Percentiles rank a stretch among this genome's conserved stretches.
These are phyloP conservation scores for Oxyura jamaicensis DNA, from an alignment of 2,113 vertebrate species.

Conservation along the genomic window DNA sequence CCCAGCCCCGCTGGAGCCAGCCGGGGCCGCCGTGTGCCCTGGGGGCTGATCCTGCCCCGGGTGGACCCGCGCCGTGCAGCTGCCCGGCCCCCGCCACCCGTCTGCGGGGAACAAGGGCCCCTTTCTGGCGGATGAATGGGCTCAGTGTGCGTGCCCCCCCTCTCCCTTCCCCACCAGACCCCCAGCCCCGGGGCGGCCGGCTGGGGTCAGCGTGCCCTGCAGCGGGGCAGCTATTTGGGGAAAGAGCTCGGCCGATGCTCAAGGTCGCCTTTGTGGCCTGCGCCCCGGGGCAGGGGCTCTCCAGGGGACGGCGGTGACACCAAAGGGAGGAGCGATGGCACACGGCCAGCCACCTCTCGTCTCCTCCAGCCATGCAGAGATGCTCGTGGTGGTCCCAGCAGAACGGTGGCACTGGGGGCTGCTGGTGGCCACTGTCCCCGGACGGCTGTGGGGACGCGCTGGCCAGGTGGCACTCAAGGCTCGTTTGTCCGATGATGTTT, in stretches of 20 bases:
- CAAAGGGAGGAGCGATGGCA: neutral
- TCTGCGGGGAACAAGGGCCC: slow-evolving; percentile 58
- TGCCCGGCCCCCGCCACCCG: neutral
- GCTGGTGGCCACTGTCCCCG: accelerated
- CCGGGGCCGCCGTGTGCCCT: accelerated
- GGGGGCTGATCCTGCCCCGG: neutral
- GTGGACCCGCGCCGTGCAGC: neutral
- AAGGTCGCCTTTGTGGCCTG: slow-evolving; percentile 33
- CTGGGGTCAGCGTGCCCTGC: neutral
- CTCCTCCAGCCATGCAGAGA: neutral
- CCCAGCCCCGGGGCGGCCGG: neutral
- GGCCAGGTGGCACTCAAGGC: slow-evolving; percentile 58
- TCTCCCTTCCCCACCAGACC: neutral
- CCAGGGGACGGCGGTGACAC: neutral
- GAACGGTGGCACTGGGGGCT: neutral
- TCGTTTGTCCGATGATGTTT: slow-evolving; percentile 46
- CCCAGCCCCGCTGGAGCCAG: neutral
- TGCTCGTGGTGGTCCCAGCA: neutral
- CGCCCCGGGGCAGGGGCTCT: neutral
- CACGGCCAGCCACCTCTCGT: neutral
- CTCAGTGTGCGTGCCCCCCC: slow-evolving; percentile 1
- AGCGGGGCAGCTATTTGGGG: neutral
- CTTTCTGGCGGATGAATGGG: slow-evolving; percentile 52
- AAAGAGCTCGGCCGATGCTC: neutral
- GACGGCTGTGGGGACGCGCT: neutral